These are phyloP conservation scores for Caerostris darwini DNA, from an alignment of 1,140 invertebrate species.

Conservation along the genomic window DNA sequence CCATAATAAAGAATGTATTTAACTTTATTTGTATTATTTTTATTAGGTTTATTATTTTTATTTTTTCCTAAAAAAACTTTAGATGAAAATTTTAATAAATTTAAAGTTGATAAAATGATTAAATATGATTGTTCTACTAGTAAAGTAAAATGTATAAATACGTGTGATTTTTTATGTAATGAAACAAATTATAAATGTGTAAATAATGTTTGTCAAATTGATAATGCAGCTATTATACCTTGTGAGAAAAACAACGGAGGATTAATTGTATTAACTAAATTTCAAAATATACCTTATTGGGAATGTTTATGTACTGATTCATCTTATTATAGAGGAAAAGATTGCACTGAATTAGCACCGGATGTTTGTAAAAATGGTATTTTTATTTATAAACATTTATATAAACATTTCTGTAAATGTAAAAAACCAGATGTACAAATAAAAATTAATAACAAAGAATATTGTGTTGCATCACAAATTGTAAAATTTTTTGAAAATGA, in stretches of 20 bases:
- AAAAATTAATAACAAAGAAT: conserved; percentile 27
- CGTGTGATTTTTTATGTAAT: conserved; percentile 26
- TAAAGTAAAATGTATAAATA: conserved; percentile 35
- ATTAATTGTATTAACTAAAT: background rate
- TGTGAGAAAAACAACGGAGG: conserved; percentile 20
- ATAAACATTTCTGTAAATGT: conserved; percentile 10
- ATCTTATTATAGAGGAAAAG: conserved; percentile 26
- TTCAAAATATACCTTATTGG: conserved; percentile 16
- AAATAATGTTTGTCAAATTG: conserved; percentile 46
- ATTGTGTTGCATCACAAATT: conserved; percentile 5
- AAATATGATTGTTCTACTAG: conserved; percentile 16
- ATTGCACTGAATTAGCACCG: background rate
- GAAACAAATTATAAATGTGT: conserved; percentile 33
- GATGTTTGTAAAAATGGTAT: conserved; percentile 49
- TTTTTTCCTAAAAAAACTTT: conserved; percentile 12
- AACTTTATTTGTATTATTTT: conserved; percentile 57
- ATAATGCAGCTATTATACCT: background rate
- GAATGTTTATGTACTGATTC: conserved; percentile 37
- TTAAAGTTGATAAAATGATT: background rate
- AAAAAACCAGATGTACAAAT: background rate
- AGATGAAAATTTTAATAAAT: conserved; percentile 7
- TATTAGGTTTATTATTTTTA: conserved; percentile 50
- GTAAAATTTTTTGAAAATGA: conserved; percentile 20
- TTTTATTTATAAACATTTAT: conserved; percentile 36
- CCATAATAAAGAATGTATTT: conserved; percentile 61